phyloP scores from a whole-genome alignment of 2,888 invertebrate genomes.

The Dorcus parallelipipedus region DNA sequence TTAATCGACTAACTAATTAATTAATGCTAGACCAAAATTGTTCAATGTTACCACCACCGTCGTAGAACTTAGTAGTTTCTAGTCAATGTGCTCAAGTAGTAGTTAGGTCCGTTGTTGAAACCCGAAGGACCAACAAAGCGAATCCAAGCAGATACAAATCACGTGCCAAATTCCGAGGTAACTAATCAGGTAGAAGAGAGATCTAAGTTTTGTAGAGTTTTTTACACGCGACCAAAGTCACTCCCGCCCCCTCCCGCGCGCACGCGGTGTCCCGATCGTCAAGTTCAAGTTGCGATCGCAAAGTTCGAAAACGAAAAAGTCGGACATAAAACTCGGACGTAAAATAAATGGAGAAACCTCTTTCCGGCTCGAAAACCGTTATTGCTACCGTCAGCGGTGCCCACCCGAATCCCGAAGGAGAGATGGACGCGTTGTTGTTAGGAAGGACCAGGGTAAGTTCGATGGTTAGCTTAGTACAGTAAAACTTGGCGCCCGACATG shows the following conservation, averaged over 20 bases:
- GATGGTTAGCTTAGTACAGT: neutral
- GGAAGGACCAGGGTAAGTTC: conserved; percentile 76
- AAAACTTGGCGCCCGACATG: too few relatives aligned
- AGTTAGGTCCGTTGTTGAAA: neutral
- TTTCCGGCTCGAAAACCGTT: conserved; percentile 52
- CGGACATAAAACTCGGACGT: neutral
- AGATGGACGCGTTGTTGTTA: conserved; percentile 76
- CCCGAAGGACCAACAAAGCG: neutral
- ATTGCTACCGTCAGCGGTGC: conserved; percentile 55
- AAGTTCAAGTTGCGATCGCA: neutral
- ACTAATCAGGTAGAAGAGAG: neutral
- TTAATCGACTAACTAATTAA: neutral
- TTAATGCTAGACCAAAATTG: conserved; percentile 3
- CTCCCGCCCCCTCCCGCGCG: too few relatives aligned
- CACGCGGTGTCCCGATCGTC: too few relatives aligned
- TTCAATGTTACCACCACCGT: conserved; percentile 19
- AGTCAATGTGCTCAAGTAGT: neutral
- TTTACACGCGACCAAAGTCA: neutral
- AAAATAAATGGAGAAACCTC: conserved; percentile 15
- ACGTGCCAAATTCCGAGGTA: neutral
- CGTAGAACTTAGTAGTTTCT: neutral
- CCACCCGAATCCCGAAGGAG: conserved; percentile 60
- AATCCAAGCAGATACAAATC: neutral
- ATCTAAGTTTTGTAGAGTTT: neutral
- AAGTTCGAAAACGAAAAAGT: neutral